Percentiles rank a stretch among this genome's conserved stretches.
Conservation (phyloP, 2,113 vertebrate species). For the Calyptommatus sinebrachiatus region DNA sequence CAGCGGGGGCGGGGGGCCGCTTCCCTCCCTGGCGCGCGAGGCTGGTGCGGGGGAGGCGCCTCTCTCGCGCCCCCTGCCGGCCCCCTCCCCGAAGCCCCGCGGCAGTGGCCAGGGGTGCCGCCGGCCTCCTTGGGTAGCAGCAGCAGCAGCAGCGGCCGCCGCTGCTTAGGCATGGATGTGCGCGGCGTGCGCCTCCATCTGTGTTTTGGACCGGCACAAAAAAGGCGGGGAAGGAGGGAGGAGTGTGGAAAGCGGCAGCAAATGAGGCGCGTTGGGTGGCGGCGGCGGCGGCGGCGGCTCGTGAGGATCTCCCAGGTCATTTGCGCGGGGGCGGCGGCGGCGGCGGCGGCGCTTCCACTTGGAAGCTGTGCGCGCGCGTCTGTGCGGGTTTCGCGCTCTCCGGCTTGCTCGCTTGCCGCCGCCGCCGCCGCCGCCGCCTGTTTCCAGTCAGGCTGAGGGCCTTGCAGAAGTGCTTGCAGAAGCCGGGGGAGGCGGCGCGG, state of each 20-base stretch:
- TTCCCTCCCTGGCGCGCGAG: not conserved
- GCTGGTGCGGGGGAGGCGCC: not conserved
- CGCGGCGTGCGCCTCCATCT: slow-evolving; percentile 28
- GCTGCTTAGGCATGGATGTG: slow-evolving; percentile 47
- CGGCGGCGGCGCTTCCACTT: too few species aligned
- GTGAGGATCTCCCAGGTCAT: not conserved
- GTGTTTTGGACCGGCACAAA: slow-evolving; percentile 14
- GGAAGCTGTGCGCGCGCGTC: too few species aligned
- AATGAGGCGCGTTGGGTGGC: slow-evolving; percentile 4
- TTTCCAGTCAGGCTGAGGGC: not conserved
- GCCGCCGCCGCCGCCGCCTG: not conserved
- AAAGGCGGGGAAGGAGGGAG: not conserved
- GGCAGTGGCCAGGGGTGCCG: slow-evolving; percentile 43
- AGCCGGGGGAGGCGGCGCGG: slow-evolving; percentile 11
- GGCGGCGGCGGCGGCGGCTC: not conserved
- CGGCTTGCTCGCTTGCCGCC: too few species aligned
- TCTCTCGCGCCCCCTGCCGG: not conserved
- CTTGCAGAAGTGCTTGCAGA: slow-evolving; percentile 9
- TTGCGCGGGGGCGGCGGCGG: too few species aligned
- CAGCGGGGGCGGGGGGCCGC: not conserved
- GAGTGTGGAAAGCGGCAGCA: not conserved
- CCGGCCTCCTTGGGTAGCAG: not conserved
- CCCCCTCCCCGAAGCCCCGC: slow-evolving; percentile 34
- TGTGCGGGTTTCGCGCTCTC: too few species aligned
- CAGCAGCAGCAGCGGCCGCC: too few species aligned